Base-by-base conservation (phyloP, 2,113 vertebrate species). In the Oxyruncus cristatus region DNA sequence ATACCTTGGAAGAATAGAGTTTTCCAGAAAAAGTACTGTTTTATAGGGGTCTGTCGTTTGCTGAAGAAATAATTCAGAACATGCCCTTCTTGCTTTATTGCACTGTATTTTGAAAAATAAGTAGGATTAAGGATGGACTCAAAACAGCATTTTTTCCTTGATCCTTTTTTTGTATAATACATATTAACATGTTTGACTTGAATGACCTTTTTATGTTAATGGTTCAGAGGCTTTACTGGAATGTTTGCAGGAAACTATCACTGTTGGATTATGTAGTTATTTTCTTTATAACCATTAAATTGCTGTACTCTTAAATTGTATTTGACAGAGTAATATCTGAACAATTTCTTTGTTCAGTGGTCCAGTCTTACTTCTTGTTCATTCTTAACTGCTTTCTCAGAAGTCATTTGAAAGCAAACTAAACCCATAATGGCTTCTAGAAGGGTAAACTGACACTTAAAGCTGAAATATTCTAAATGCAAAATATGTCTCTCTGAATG, bases 51-150 rank as follows among this genome's bases (percentile, higher is more conserved):
- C 37, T 88, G 44, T 55, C 75, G 12, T 39, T 27, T 76, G 44
- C 58, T 84, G 53, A 90, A 89, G 33, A 79, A 96, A 89, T 71
- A 84, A 85, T 82, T 92, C 59, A 84, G 68, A 96, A 82, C 67
- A 90, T 47, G 30, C 46, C 21, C 26, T 77, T 79, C 55, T 67
- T 84, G 15, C 20, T 73, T 95, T 80, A 71, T 63, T 90, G 41
- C 12, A 62, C 15, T 82, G 32, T n/a, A 50, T 79, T 96, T 95
- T 90, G 17, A 21, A 82, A 83, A 89, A 67, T 56, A 83, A 86
- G 24, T 23, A 15, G 63, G 63, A 93, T 93, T 93, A 75, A 18
- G 41, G 30, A 75, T 76, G 50, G 35, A 46, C 23, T 94, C 12
- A 79, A 50, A 89, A 76, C 37, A 74, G 5, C n/a, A 86, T 85